These are phyloP conservation scores for Meliscaeva auricollis DNA, from an alignment of 2,888 invertebrate genomes.

Conservation along the genomic window DNA sequence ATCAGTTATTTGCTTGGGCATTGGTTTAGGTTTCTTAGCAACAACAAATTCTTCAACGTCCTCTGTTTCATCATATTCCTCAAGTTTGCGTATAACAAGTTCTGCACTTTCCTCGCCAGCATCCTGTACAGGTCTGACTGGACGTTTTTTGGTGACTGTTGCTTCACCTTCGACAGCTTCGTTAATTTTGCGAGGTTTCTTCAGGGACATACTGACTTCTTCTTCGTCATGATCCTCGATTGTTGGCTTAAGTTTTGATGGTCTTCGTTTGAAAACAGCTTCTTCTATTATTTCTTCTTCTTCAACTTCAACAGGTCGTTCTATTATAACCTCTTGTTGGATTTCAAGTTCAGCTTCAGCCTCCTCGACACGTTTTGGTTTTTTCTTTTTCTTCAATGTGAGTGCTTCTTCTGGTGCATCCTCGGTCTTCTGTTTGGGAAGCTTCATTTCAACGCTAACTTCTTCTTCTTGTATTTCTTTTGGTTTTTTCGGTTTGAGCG, in stretches of 20 bases:
- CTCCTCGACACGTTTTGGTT: constrained; percentile 80
- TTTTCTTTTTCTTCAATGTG: constrained; percentile 82
- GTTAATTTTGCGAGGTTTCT: constrained; percentile 83
- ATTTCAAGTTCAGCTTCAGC: constrained; percentile 82
- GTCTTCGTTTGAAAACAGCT: constrained; percentile 80
- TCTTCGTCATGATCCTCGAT: constrained; percentile 82
- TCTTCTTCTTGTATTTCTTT: constrained; percentile 81
- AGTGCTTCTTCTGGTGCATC: constrained; percentile 82
- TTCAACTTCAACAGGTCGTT: constrained; percentile 85
- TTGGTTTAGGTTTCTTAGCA: constrained; percentile 84
- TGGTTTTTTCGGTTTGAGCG: constrained; percentile 82
- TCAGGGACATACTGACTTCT: constrained; percentile 81
- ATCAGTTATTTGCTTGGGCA: constrained; percentile 85
- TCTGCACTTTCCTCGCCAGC: constrained; percentile 81
- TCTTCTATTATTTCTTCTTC: constrained; percentile 85
- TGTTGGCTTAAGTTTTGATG: constrained; percentile 80
- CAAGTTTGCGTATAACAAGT: constrained; percentile 81
- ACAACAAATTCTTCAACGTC: constrained; percentile 86
- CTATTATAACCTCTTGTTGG: constrained; percentile 80
- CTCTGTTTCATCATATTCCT: constrained; percentile 83
- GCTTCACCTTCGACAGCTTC: constrained; percentile 84
- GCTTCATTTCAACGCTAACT: constrained; percentile 80
- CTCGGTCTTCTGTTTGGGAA: constrained; percentile 81
- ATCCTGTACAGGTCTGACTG: constrained; percentile 80
- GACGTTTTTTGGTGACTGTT: constrained; percentile 83